phyloP scores from a whole-genome alignment of 2,113 vertebrate genomes.

The Stegastes partitus region DNA sequence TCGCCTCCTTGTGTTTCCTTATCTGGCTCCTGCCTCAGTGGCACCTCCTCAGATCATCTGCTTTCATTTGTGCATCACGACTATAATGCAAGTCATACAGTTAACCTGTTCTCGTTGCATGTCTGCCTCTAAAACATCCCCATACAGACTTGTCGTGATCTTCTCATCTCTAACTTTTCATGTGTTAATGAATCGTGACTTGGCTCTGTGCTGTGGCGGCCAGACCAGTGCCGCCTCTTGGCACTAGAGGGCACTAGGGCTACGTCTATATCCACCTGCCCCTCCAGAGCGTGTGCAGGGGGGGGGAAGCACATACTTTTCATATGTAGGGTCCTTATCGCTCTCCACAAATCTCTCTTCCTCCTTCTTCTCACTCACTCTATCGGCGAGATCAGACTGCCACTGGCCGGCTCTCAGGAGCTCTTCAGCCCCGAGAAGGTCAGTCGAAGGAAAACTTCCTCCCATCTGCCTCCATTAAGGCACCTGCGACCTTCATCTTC shows the following conservation, averaged over 20 bases:
- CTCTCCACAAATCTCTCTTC: conserved; percentile 68
- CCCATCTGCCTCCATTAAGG: conserved; percentile 66
- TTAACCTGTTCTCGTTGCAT: too few relatives aligned
- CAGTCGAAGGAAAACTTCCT: conserved; percentile 75
- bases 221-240: conserved; percentile 27
- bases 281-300: conserved; percentile 44
- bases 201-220: background rate
- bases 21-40: conserved; percentile 10
- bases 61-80: conserved; percentile 2
- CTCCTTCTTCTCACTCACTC: conserved; percentile 64
- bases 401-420: conserved; percentile 64
- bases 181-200: conserved; percentile 5
- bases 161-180: conserved; percentile 5
- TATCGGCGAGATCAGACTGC: conserved; percentile 69
- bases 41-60: conserved; percentile 3
- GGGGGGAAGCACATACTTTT: conserved; percentile 63
- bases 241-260: conserved; percentile 86
- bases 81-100: conserved; percentile 1
- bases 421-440: conserved; percentile 77
- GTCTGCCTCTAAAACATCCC: background rate
- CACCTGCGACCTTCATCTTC: conserved; percentile 66
- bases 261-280: conserved; percentile 46
- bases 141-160: background rate
- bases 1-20: conserved; percentile 14
- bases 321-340: conserved; percentile 72